Conservation (phyloP, 2,113 vertebrate species). For the Notechis scutatus region DNA sequence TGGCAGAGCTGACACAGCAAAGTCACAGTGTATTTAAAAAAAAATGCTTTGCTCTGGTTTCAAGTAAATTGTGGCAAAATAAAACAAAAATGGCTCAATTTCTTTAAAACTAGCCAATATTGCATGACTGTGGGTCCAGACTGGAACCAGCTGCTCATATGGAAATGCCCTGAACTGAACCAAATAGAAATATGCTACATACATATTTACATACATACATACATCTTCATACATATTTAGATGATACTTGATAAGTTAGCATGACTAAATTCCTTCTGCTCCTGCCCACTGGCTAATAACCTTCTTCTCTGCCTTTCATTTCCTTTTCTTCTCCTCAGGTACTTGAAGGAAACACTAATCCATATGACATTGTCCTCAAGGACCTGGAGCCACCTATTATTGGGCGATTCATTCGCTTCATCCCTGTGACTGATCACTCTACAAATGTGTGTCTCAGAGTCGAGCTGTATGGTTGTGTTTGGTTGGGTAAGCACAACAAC, state of each 20-base stretch:
- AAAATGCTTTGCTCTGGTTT: background rate
- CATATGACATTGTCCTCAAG: conserved; percentile 92
- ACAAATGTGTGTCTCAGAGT: conserved; percentile 94
- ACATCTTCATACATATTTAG: background rate
- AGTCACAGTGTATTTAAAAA: background rate
- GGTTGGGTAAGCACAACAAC: conserved; percentile 78
- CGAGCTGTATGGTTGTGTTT: conserved; percentile 94
- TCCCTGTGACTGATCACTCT: conserved; percentile 89
- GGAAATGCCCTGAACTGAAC: background rate
- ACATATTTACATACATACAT: no score
- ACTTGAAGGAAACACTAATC: conserved; percentile 91
- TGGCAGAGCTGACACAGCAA: background rate
- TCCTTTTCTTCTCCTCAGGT: conserved; percentile 70
- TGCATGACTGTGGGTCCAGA: background rate
- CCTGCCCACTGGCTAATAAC: background rate
- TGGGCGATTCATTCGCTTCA: conserved; percentile 88
- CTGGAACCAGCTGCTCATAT: background rate
- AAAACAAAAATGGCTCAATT: background rate
- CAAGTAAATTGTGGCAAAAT: background rate
- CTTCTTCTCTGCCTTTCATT: background rate
- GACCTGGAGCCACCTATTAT: conserved; percentile 94
- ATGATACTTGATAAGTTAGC: background rate
- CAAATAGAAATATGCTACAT: background rate
- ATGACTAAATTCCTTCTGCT: no score
- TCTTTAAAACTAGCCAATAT: background rate